Evolutionary conservation across 2,888 invertebrate genomes (phyloP), one percentile per base, ranked within the genome.

Genomic region (Drosophila conformis): DNA sequence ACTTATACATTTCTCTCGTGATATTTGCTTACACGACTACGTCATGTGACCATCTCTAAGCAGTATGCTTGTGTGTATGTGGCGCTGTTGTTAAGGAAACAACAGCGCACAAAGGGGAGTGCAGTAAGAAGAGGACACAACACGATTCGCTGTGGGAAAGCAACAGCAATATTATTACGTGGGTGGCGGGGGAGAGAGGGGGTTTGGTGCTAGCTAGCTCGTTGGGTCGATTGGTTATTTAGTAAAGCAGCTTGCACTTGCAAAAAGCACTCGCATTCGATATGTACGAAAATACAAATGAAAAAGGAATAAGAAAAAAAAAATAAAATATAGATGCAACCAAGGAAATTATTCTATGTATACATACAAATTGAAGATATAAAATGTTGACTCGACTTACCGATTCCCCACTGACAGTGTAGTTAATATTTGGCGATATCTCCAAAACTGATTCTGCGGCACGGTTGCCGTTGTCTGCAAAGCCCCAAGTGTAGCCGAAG

Each of bases 401-500:
- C 91, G 93, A 91, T 85, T 93, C 93, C 83, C 93, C 93, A 86
- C 93, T 92, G 82, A 93, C 93, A 69, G 93, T 93, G 79, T 93
- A 93, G 87, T 93, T 93, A 77, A 93, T 93, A 83, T 93, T 93
- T 69, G 93, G 93, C 76, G 93, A 92, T 90, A 93, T 93, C 87
- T 93, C 93, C 81, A 93, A 92, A 68, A 93, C 93, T 72, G 93
- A 93, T 85, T 93, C 93, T 75, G 93, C 90, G 87, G 89, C 81
- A 72, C 90, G 85, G 71, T 92, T 91, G 70, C 91, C 91, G 87
- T 93, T 93, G 87, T 93, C 93, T 78, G 93, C 90, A 84, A 93
- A 93, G 70, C 93, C 92, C 93, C 93, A 93, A 79, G 93, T 91
- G 80, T 93, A 93, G 83, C 93, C 93, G 78, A 93, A 93, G 90